Evolutionary conservation across 1,140 invertebrate species (phyloP).

Genomic region (Drosophila pandora): DNA sequence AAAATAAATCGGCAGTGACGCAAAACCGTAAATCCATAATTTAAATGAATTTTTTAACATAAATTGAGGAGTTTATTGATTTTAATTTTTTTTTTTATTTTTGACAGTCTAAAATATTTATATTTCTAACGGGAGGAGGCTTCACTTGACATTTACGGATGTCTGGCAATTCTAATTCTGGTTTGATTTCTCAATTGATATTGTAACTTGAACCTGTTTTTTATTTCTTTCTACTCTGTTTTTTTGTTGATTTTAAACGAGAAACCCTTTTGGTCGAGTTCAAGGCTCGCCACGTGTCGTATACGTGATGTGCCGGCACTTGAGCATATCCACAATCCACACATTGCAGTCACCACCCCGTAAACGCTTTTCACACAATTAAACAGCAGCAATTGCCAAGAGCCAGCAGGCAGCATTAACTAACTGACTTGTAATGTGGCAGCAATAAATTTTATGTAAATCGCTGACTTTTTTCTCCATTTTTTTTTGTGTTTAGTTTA

Average conservation of each 20-base stretch:
- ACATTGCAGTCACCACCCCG: slow-evolving; percentile 28
- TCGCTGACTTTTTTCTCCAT: slow-evolving; percentile 50
- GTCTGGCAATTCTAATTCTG: slow-evolving; percentile 25
- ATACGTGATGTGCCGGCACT: slow-evolving; percentile 68
- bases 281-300: slow-evolving; percentile 78
- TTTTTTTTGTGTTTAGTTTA: slow-evolving; percentile 13
- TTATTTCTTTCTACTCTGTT: too few relatives aligned
- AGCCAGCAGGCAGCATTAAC: slow-evolving; percentile 66
- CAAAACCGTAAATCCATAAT: slow-evolving; percentile 38
- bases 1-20: slow-evolving; percentile 14
- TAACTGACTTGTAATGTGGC: slow-evolving; percentile 79
- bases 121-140: slow-evolving; percentile 18
- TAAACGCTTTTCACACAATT: slow-evolving; percentile 75
- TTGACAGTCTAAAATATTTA: slow-evolving; percentile 7
- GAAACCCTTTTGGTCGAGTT: slow-evolving; percentile 61
- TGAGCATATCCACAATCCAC: slow-evolving; percentile 39
- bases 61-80: slow-evolving; percentile 35
- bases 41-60: slow-evolving; percentile 41
- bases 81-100: neutral
- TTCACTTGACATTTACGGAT: slow-evolving; percentile 41
- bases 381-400: slow-evolving; percentile 53
- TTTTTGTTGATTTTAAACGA: too few relatives aligned
- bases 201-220: slow-evolving; percentile 33
- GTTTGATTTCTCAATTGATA: slow-evolving; percentile 47
- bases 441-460: slow-evolving; percentile 82